These are phyloP conservation scores for honey bee (Apis mellifera) DNA, from an alignment of 1,140 invertebrate species.

Conservation along the genomic window DNA sequence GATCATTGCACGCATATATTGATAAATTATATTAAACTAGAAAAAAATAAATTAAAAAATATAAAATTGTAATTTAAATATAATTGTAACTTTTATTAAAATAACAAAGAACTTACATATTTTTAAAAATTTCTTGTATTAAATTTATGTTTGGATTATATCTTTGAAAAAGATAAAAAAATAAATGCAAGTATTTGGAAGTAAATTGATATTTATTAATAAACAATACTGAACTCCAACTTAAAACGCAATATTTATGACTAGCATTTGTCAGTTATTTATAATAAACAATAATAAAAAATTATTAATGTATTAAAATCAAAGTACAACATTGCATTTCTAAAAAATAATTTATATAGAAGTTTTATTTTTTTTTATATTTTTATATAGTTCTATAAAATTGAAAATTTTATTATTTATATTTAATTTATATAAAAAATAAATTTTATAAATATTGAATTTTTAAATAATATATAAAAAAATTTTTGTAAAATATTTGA, in stretches of 20 bases:
- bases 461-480: not conserved
- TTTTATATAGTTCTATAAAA: conserved; percentile 3
- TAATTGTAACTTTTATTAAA: conserved; percentile 3
- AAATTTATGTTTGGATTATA: conserved; percentile 34
- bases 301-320: conserved; percentile 45
- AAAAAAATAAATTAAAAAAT: conserved; percentile 38
- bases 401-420: too few relatives aligned
- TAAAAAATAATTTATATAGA: not conserved
- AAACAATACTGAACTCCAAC: conserved; percentile 67
- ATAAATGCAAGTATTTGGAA: conserved; percentile 61
- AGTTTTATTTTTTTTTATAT: not conserved
- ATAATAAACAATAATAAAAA: conserved; percentile 57
- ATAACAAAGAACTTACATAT: conserved; percentile 6
- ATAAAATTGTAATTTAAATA: not conserved
- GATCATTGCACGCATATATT: conserved; percentile 57
- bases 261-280: conserved; percentile 62
- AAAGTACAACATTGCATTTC: conserved; percentile 55
- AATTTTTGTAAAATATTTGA: not conserved
- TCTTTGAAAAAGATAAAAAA: conserved; percentile 48
- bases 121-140: conserved; percentile 9
- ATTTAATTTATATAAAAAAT: conserved; percentile 3
- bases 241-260: conserved; percentile 65
- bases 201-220: conserved; percentile 65
- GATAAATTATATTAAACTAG: conserved; percentile 58
- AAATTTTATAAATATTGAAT: not conserved